Percentiles rank a stretch among this genome's conserved stretches.
phyloP scores from a whole-genome alignment of 2,113 vertebrate genomes.

The Arvicanthis niloticus region DNA sequence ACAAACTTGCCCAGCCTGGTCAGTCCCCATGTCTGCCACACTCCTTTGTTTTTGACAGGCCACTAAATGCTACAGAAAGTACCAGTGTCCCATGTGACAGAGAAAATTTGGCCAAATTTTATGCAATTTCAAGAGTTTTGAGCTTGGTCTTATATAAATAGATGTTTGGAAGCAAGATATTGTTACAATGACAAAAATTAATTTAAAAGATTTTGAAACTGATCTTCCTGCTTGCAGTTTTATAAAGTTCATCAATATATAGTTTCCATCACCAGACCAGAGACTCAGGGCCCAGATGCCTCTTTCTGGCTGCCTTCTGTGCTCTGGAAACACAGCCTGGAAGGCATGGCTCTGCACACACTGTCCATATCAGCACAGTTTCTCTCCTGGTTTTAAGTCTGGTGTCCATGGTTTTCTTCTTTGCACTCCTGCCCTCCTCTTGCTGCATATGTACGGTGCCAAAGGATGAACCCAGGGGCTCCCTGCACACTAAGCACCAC shows the following conservation, averaged over 20 bases:
- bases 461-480: neutral
- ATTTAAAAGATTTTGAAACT: no score
- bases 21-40: neutral
- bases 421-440: neutral
- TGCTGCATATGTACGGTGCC: neutral
- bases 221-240: slow-evolving; percentile 1
- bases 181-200: slow-evolving; percentile 30
- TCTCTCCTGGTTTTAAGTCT: slow-evolving; percentile 29
- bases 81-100: neutral
- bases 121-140: slow-evolving; percentile 38
- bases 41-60: neutral
- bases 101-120: slow-evolving; percentile 26
- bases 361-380: slow-evolving; percentile 1
- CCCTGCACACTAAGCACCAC: neutral
- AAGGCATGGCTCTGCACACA: neutral
- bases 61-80: slow-evolving; percentile 17
- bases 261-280: slow-evolving; percentile 6
- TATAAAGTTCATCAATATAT: slow-evolving; percentile 16
- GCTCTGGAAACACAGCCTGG: neutral
- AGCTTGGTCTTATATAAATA: slow-evolving; percentile 53
- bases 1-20: neutral
- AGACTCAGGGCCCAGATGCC: neutral
- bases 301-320: neutral
- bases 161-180: slow-evolving; percentile 55
- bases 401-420: neutral